Conservation (phyloP, 2,113 vertebrate genomes). For the Monarcha castaneiventris region DNA sequence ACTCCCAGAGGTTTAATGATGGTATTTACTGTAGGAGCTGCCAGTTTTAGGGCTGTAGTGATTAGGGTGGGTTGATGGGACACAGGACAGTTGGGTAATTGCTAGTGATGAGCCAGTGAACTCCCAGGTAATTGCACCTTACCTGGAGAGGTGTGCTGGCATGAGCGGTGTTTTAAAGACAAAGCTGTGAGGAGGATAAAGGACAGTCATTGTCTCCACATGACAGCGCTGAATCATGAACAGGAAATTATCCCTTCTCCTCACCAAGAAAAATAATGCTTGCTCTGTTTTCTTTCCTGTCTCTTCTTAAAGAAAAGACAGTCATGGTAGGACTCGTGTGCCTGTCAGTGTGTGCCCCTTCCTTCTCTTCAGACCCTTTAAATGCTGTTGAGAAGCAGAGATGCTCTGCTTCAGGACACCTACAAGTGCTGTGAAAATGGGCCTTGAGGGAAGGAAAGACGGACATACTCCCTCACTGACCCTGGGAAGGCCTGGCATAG, state of each 20-base stretch:
- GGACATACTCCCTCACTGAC: background rate
- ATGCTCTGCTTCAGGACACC: background rate
- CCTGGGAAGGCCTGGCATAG: background rate
- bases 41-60: background rate
- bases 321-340: accelerated
- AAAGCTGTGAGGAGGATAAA: background rate
- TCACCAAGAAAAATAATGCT: background rate
- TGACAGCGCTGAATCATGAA: background rate
- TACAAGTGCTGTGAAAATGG: background rate
- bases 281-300: background rate
- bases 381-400: background rate
- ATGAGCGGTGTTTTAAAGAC: background rate
- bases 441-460: background rate
- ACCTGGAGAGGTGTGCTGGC: constrained; percentile 15
- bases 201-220: background rate
- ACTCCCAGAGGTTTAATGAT: constrained; percentile 14
- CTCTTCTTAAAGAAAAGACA: background rate
- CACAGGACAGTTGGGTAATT: constrained; percentile 14
- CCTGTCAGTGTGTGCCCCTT: background rate
- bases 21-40: constrained; percentile 7
- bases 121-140: constrained; percentile 51
- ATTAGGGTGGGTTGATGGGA: constrained; percentile 29
- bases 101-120: constrained; percentile 1
- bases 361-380: background rate
- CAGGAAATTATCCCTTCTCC: constrained; percentile 15